Evolutionary conservation across 2,797 vertebrate genomes (phyloP), one percentile per base, ranked within the genome.

Genomic region (Aulostomus chinensis): DNA sequence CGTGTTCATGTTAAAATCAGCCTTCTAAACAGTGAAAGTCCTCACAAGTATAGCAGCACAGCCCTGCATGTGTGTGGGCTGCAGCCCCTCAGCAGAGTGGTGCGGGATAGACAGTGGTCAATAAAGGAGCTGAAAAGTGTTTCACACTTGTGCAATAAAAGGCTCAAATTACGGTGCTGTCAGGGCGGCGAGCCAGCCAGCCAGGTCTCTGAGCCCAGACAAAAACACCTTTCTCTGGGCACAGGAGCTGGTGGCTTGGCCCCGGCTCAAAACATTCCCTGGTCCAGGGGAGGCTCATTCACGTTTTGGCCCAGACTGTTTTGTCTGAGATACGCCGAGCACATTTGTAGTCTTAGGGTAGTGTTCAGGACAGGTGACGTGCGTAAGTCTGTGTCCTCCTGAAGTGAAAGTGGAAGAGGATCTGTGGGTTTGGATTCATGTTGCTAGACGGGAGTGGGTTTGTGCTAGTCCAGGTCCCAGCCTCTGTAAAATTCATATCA

Each of bases 211-310:
- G 20, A 43, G 63, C 73, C 81, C 86, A 91, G 89, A 91, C 90
- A 90, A 89, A 91, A 90, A 88, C 90, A 90, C 85, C 84, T 89
- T 86, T 89, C 82, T 90, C 73, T 73, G 84, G 82, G 85, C 74
- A 80, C 60, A 50, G 58, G 53, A 81, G 71, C 81, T 68, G 76
- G 69, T 25, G 81, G 87, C 70, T 84, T 90, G 89, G 89, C 82
- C 68, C 51, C 7, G 7, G 12, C 56, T 84, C 87, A 84, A 79
- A 66, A 84, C 70, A 80, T 71, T 70, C 74, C 78, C 78, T 38
- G 61, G 58, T 51, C 64, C 71, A 77, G 54, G 68, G 53, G 67
- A 50, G 73, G 75, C 74, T 83, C 74, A 72, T 81, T 84, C 86
- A 84, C 68, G 29, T 80, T 71, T 68, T 85, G 78, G 74, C 63